These are phyloP conservation scores for Anolis apletophallus DNA, from an alignment of 2,797 vertebrate genomes.

Conservation along the genomic window DNA sequence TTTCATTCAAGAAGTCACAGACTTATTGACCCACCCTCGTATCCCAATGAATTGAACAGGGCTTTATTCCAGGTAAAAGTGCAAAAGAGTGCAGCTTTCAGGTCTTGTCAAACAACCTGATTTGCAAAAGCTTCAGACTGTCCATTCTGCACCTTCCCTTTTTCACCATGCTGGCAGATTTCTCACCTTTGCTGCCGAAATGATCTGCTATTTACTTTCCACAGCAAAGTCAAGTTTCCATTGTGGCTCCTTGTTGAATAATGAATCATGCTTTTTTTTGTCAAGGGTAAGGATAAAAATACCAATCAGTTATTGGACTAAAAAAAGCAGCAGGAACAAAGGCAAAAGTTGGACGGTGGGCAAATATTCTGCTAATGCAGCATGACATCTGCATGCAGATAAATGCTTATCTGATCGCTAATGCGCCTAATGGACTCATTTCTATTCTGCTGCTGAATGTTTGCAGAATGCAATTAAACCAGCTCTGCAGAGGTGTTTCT, in stretches of 20 bases:
- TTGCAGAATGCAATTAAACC: neutral
- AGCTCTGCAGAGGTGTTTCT: neutral
- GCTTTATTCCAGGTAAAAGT: too few species aligned
- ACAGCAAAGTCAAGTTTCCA: slow-evolving; percentile 1
- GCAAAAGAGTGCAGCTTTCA: neutral
- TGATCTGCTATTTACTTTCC: neutral
- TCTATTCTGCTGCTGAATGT: neutral
- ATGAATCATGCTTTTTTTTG: neutral
- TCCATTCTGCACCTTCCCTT: too few species aligned
- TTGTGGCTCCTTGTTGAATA: slow-evolving; percentile 12
- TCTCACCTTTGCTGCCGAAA: neutral
- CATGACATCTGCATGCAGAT: neutral
- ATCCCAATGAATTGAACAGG: too few species aligned
- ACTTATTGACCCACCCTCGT: too few species aligned
- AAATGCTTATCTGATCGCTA: slow-evolving; percentile 29
- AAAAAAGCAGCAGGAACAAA: slow-evolving; percentile 22
- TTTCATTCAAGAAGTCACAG: too few species aligned
- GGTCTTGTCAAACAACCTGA: neutral
- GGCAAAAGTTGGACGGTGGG: neutral
- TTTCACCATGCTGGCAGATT: neutral
- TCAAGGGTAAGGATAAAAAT: slow-evolving; percentile 32
- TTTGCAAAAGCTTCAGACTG: neutral
- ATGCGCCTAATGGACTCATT: slow-evolving; percentile 19
- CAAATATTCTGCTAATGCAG: neutral
- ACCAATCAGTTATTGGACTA: slow-evolving; percentile 23